Percentiles rank a stretch among this genome's conserved stretches.
These are phyloP conservation scores for Enteromius viviparus DNA, from an alignment of 2,797 vertebrate species.

Conservation along the genomic window DNA sequence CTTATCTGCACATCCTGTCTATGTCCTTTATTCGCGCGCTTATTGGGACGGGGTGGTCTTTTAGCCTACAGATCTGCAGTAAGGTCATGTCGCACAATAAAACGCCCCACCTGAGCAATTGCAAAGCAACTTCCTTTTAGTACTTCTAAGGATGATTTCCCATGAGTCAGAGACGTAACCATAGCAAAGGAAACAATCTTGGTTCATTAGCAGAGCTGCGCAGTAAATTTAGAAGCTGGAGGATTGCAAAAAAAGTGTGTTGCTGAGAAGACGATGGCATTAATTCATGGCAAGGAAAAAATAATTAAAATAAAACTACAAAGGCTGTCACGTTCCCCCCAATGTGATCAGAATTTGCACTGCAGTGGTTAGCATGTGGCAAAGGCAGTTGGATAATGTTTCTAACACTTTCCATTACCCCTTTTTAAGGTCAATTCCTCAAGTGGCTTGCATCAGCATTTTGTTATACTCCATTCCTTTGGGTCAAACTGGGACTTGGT, in stretches of 20 bases:
- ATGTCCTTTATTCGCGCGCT: conserved; percentile 2
- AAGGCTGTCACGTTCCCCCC: neutral
- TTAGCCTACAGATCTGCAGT: conserved; percentile 6
- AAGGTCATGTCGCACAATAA: neutral
- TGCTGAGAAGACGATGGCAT: neutral
- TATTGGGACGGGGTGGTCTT: neutral
- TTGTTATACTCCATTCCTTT: neutral
- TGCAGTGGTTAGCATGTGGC: conserved; percentile 58
- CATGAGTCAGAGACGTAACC: neutral
- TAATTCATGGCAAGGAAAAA: conserved; percentile 4
- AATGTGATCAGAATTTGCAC: neutral
- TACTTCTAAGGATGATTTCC: neutral
- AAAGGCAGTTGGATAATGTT: conserved; percentile 66
- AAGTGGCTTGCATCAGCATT: conserved; percentile 17
- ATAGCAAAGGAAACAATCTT: neutral
- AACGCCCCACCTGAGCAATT: neutral
- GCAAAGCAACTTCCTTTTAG: neutral
- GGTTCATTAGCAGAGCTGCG: neutral
- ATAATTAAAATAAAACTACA: conserved; percentile 2
- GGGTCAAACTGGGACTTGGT: conserved; percentile 7
- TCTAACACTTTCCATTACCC: conserved; percentile 7
- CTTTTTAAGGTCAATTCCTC: conserved; percentile 35
- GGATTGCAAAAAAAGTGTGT: neutral
- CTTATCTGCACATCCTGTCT: conserved; percentile 59
- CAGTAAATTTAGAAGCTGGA: neutral